Conservation (phyloP, 2,797 vertebrate species). For the Chelmon rostratus region DNA sequence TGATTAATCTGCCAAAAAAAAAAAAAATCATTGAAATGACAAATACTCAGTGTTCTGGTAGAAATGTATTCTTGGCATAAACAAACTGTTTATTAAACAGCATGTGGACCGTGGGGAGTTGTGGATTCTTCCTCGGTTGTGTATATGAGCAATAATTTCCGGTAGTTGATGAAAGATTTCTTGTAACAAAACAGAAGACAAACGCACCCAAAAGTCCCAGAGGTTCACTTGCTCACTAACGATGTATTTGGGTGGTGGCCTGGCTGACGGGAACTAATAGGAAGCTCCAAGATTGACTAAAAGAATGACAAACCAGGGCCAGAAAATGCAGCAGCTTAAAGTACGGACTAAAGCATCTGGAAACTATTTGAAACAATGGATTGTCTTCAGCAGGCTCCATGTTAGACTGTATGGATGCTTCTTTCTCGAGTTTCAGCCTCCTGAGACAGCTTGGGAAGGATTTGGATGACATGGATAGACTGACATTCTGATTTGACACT, state of each 20-base stretch:
- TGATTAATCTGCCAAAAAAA: slow-evolving; percentile 24
- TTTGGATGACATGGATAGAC: slow-evolving; percentile 12
- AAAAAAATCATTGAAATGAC: slow-evolving; percentile 44
- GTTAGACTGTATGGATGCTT: slow-evolving; percentile 49
- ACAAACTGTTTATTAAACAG: slow-evolving; percentile 51
- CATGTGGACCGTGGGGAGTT: slow-evolving; percentile 15
- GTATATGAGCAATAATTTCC: slow-evolving; percentile 16
- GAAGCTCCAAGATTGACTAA: slow-evolving; percentile 58
- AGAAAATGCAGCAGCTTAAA: slow-evolving; percentile 69
- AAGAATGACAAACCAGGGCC: slow-evolving; percentile 72
- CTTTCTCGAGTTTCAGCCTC: slow-evolving; percentile 30
- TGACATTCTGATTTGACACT: slow-evolving; percentile 32
- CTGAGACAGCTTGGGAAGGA: slow-evolving; percentile 26
- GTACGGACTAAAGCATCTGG: slow-evolving; percentile 66
- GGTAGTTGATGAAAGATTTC: slow-evolving; percentile 43
- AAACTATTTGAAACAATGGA: slow-evolving; percentile 71
- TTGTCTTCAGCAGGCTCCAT: slow-evolving; percentile 58
- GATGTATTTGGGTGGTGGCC: slow-evolving; percentile 66
- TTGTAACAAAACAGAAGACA: slow-evolving; percentile 39
- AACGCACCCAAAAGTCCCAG: slow-evolving; percentile 38
- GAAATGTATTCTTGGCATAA: slow-evolving; percentile 40
- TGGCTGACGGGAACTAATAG: slow-evolving; percentile 55
- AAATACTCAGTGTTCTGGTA: slow-evolving; percentile 48
- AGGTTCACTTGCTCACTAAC: slow-evolving; percentile 44
- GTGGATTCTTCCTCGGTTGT: slow-evolving; percentile 12